These are phyloP conservation scores for Mimas tiliae DNA, from an alignment of 2,888 invertebrate species.

Conservation along the genomic window DNA sequence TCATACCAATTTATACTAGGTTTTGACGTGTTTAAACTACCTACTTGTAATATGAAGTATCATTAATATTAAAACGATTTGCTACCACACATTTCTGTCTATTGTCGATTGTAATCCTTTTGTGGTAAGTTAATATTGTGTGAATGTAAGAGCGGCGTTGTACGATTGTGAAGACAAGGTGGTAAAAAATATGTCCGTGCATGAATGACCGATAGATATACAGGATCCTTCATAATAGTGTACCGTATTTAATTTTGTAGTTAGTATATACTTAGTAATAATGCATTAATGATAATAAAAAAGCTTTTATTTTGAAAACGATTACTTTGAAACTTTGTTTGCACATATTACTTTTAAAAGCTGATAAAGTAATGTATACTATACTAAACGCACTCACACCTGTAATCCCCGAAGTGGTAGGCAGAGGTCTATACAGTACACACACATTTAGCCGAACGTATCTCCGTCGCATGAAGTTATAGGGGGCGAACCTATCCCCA, in stretches of 20 bases:
- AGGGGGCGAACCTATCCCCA: too few species aligned
- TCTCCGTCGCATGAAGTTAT: too few species aligned
- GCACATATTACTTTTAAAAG: too few species aligned
- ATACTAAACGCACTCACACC: too few species aligned
- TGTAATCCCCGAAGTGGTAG: too few species aligned
- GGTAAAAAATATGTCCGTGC: constrained; percentile 67
- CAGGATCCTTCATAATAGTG: constrained; percentile 43
- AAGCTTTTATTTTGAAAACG: too few species aligned
- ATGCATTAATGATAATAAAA: too few species aligned
- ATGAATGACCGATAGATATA: constrained; percentile 71
- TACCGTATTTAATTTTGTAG: neutral
- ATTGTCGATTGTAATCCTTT: constrained; percentile 61
- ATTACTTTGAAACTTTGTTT: too few species aligned
- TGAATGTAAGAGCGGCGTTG: constrained; percentile 55
- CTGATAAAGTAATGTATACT: too few species aligned
- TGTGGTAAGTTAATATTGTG: constrained; percentile 64
- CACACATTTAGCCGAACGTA: too few species aligned
- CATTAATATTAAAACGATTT: constrained; percentile 47
- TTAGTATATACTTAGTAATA: too few species aligned
- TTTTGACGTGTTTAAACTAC: constrained; percentile 40
- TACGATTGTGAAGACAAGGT: constrained; percentile 57
- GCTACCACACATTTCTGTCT: constrained; percentile 33
- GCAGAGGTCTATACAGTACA: too few species aligned
- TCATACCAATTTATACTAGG: constrained; percentile 32
- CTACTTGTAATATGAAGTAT: constrained; percentile 34